Percentiles rank a stretch among this genome's conserved stretches.
Conservation (phyloP, 2,113 vertebrate species). For the Brachionichthys hirsutus region DNA sequence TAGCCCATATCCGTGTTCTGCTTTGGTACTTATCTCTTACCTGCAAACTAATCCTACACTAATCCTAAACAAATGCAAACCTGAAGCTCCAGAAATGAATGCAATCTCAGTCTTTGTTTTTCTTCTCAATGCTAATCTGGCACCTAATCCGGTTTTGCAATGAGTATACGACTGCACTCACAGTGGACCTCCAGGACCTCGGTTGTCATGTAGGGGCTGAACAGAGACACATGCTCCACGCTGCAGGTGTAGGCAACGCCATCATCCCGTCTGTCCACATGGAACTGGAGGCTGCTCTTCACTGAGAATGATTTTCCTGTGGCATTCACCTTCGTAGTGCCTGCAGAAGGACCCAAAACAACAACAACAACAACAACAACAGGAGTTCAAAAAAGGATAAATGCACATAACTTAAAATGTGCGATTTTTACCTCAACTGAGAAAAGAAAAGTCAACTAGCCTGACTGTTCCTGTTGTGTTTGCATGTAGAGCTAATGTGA, state of each 20-base stretch:
- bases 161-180: conserved; percentile 78
- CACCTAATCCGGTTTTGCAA: conserved; percentile 40
- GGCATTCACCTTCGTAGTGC: conserved; percentile 86
- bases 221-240: conserved; percentile 92
- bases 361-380: not conserved
- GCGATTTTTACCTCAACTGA: too few relatives aligned
- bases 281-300: conserved; percentile 87
- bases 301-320: conserved; percentile 92
- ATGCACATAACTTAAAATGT: too few relatives aligned
- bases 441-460: too few relatives aligned
- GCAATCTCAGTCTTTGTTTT: conserved; percentile 58
- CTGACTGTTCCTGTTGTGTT: too few relatives aligned
- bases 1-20: conserved; percentile 45
- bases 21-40: conserved; percentile 65
- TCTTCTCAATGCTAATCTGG: conserved; percentile 49
- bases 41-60: conserved; percentile 69
- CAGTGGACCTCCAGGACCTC: conserved; percentile 98
- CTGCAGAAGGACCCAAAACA: conserved; percentile 73
- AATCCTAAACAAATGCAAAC: conserved; percentile 67
- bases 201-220: conserved; percentile 89
- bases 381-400: too few relatives aligned
- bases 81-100: conserved; percentile 56
- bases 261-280: conserved; percentile 89
- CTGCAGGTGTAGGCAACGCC: conserved; percentile 91
- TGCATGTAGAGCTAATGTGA: too few relatives aligned